These are phyloP conservation scores for Notothenia coriiceps DNA, from an alignment of 2,113 vertebrate genomes.

Conservation along the genomic window DNA sequence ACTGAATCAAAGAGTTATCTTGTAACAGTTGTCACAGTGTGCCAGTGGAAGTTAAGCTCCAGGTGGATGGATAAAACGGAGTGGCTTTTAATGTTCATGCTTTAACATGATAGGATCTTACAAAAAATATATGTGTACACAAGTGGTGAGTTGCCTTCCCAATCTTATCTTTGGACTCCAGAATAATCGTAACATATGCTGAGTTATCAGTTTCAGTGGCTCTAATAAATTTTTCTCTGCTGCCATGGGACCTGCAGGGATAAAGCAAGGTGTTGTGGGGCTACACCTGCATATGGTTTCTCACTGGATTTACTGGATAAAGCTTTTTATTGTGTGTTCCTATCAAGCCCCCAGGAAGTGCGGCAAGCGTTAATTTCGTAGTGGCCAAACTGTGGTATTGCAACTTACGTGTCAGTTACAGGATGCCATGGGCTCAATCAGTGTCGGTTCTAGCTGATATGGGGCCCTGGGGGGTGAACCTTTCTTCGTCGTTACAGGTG, in stretches of 20 bases:
- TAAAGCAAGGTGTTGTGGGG: slow-evolving; percentile 10
- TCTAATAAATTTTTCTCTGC: slow-evolving; percentile 19
- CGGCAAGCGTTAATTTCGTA: too few species aligned
- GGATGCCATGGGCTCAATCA: too few species aligned
- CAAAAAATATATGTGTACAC: not conserved
- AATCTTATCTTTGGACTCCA: slow-evolving; percentile 42
- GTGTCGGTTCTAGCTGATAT: too few species aligned
- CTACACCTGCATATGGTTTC: not conserved
- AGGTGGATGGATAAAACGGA: slow-evolving; percentile 5
- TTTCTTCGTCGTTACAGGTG: too few species aligned
- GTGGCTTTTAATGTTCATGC: not conserved
- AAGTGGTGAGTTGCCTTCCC: slow-evolving; percentile 1
- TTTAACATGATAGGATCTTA: slow-evolving; percentile 34
- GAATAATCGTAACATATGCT: slow-evolving; percentile 10
- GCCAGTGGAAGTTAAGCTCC: slow-evolving; percentile 11
- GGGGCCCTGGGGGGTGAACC: too few species aligned
- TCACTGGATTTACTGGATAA: not conserved
- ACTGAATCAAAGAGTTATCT: slow-evolving; percentile 23
- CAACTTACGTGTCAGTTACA: too few species aligned
- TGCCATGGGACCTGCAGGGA: slow-evolving; percentile 40
- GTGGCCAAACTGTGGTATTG: too few species aligned
- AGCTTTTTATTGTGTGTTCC: not conserved
- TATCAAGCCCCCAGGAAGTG: too few species aligned
- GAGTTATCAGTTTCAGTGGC: slow-evolving; percentile 26
- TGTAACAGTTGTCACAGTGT: not conserved